A percentile compares a stretch with the other conserved stretches of the same genome.
Conservation (phyloP, 2,113 vertebrate species). For the Vulpes lagopus region DNA sequence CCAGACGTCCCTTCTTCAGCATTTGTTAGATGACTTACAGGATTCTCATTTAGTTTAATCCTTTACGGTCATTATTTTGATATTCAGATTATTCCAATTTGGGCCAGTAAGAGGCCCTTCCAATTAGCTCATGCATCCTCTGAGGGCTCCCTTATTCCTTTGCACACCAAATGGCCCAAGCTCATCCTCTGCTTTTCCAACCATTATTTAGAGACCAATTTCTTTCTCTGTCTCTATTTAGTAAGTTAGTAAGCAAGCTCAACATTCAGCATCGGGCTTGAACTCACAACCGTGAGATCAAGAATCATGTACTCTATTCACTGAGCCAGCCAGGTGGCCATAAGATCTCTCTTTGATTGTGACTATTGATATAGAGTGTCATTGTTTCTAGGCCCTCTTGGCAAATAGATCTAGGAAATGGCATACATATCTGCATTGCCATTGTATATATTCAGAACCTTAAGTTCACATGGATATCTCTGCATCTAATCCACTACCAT, state of each 20-base stretch:
- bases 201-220: not conserved
- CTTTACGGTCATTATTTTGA: not conserved
- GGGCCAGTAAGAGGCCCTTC: not conserved
- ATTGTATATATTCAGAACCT: not conserved
- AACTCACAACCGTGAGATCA: not conserved
- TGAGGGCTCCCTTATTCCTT: not conserved
- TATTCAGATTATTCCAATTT: not conserved
- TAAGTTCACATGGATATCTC: not conserved
- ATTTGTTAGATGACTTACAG: not conserved
- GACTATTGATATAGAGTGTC: accelerated
- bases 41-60: not conserved
- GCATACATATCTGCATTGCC: not conserved
- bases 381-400: not conserved
- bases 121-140: not conserved
- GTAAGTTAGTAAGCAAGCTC: not conserved
- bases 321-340: not conserved
- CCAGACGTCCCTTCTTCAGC: not conserved
- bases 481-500: not conserved
- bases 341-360: not conserved
- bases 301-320: not conserved
- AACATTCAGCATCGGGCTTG: not conserved
- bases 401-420: not conserved
- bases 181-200: not conserved
- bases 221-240: not conserved
- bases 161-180: too few species aligned